Conservation (phyloP, 2,888 invertebrate species). For the Epinotia ramella region DNA sequence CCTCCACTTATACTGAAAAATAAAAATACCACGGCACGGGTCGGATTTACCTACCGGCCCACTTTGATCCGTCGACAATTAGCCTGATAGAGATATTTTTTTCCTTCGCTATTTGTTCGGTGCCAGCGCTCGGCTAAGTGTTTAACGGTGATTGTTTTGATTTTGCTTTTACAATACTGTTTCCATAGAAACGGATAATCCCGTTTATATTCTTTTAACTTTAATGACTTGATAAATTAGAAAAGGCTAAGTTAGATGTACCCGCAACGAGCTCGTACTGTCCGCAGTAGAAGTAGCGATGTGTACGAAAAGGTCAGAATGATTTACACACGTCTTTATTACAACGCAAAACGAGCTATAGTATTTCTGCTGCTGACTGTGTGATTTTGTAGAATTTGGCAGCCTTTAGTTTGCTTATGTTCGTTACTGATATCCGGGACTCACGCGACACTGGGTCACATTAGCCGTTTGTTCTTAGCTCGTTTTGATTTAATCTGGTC, state of each 20-base stretch:
- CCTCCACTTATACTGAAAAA: slow-evolving; percentile 59
- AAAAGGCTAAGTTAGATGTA: neutral
- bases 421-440: slow-evolving; percentile 58
- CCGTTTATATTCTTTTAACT: neutral
- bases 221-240: neutral
- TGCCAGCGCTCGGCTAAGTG: slow-evolving; percentile 69
- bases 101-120: slow-evolving; percentile 68
- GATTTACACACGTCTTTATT: no score
- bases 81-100: slow-evolving; percentile 80
- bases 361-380: no score
- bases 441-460: slow-evolving; percentile 51
- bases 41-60: slow-evolving; percentile 74
- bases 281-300: no score
- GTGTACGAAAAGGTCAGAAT: no score
- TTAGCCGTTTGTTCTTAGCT: slow-evolving; percentile 34
- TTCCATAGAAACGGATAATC: neutral
- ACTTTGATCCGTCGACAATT: slow-evolving; percentile 81
- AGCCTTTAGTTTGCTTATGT: no score
- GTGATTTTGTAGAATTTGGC: no score
- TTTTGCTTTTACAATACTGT: slow-evolving; percentile 12
- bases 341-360: no score
- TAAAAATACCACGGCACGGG: slow-evolving; percentile 62
- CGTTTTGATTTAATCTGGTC: neutral
- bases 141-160: slow-evolving; percentile 73
- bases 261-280: no score